These are phyloP conservation scores for Ceratina australensis DNA, from an alignment of 1,140 invertebrate species.

Conservation along the genomic window DNA sequence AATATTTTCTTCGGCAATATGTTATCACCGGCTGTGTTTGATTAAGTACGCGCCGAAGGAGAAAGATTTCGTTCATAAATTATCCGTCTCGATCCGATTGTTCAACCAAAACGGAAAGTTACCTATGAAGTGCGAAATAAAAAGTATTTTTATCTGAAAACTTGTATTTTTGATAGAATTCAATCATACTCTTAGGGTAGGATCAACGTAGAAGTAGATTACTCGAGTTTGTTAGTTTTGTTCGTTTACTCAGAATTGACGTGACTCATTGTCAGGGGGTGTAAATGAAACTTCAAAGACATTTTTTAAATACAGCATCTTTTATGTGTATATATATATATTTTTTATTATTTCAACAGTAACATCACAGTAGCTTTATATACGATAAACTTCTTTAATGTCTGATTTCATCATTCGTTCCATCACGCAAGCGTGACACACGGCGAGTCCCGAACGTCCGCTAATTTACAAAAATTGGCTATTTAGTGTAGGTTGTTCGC, in stretches of 20 bases:
- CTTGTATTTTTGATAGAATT: slow-evolving; percentile 41
- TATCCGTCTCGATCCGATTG: slow-evolving; percentile 27
- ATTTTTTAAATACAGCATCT: slow-evolving; percentile 65
- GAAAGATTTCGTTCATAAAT: background rate
- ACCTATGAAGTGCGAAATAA: slow-evolving; percentile 47
- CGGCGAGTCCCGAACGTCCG: slow-evolving; percentile 62
- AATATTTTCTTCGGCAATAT: background rate
- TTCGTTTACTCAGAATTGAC: background rate
- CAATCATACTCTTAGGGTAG: background rate
- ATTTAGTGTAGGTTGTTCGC: background rate
- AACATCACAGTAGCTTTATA: slow-evolving; percentile 79
- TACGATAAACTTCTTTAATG: slow-evolving; percentile 73
- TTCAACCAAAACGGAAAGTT: slow-evolving; percentile 44
- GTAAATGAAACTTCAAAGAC: slow-evolving; percentile 42
- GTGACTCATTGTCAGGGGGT: background rate
- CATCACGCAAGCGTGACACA: slow-evolving; percentile 63
- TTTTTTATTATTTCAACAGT: slow-evolving; percentile 76
- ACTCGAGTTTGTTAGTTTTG: background rate
- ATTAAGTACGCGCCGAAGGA: background rate
- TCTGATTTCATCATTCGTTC: slow-evolving; percentile 69
- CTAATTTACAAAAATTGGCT: slow-evolving; percentile 41
- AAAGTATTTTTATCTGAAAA: slow-evolving; percentile 47
- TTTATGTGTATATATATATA: slow-evolving; percentile 66
- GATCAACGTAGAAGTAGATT: background rate
- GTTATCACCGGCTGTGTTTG: slow-evolving; percentile 33